Conservation (phyloP, 2,888 invertebrate genomes). For the Diabrotica balteata region DNA sequence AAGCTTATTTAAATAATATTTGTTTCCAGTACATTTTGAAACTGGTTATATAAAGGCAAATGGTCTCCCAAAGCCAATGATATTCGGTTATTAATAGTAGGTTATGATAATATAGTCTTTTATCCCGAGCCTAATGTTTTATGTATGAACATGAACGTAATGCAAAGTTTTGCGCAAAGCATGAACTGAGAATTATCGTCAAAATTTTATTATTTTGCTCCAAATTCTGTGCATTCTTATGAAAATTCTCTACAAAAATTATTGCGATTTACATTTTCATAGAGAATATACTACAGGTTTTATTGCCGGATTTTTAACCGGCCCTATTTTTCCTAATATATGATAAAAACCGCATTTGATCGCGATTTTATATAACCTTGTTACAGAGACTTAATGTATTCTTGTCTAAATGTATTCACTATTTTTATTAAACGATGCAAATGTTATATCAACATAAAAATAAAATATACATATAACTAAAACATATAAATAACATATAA, state of each 20-base stretch:
- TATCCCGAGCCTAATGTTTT: conserved; percentile 33
- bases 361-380: too few relatives aligned
- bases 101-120: conserved; percentile 25
- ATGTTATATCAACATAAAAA: too few relatives aligned
- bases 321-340: too few relatives aligned
- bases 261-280: conserved; percentile 44
- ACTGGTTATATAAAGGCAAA: too few relatives aligned
- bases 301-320: conserved; percentile 15
- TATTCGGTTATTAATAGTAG: conserved; percentile 23
- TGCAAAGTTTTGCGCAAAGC: conserved; percentile 27
- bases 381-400: too few relatives aligned
- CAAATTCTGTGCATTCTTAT: conserved; percentile 40
- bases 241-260: conserved; percentile 40
- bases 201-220: conserved; percentile 34
- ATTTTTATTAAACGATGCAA: too few relatives aligned
- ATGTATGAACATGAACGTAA: conserved; percentile 36
- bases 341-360: too few relatives aligned
- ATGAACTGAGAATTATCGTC: conserved; percentile 32
- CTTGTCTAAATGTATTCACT: too few relatives aligned
- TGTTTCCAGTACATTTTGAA: too few relatives aligned
- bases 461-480: too few relatives aligned
- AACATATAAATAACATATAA: too few relatives aligned
- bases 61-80: conserved; percentile 2
- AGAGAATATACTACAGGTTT: conserved; percentile 35
- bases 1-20: too few relatives aligned